Conservation (phyloP, 2,113 vertebrate genomes). For the Ancistrus triradiatus region DNA sequence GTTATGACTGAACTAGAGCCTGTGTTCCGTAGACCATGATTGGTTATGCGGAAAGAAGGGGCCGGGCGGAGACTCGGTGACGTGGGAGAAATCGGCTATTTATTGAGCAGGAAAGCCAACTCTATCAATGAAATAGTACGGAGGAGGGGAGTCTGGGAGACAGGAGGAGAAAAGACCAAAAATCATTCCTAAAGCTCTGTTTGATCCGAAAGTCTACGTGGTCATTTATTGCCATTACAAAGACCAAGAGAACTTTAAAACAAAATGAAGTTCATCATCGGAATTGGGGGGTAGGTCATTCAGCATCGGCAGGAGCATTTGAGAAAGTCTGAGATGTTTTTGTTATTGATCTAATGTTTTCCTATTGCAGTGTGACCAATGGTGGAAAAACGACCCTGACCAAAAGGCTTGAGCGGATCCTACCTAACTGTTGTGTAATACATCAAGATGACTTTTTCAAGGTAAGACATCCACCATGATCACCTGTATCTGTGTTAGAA, state of each 20-base stretch:
- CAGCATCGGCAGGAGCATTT: too few species aligned
- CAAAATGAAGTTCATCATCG: slow-evolving; percentile 73
- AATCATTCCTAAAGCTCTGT: slow-evolving; percentile 49
- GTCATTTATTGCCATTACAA: slow-evolving; percentile 48
- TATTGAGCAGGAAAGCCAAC: slow-evolving; percentile 43
- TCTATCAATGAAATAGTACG: slow-evolving; percentile 77
- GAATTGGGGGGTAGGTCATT: slow-evolving; percentile 71
- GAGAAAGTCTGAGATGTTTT: not conserved
- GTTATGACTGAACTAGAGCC: slow-evolving; percentile 22
- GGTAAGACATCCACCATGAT: slow-evolving; percentile 55
- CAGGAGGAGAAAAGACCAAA: slow-evolving; percentile 26
- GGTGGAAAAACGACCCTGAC: slow-evolving; percentile 79
- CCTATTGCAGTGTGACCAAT: slow-evolving; percentile 71
- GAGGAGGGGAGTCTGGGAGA: slow-evolving; percentile 46
- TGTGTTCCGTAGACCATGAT: slow-evolving; percentile 35
- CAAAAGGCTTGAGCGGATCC: slow-evolving; percentile 62
- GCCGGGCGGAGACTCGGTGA: slow-evolving; percentile 28
- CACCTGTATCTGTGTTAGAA: not conserved
- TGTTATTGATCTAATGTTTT: not conserved
- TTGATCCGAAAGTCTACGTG: not conserved
- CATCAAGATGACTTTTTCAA: slow-evolving; percentile 80
- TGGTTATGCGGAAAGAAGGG: slow-evolving; percentile 42
- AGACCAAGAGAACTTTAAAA: slow-evolving; percentile 53
- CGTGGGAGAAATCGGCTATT: slow-evolving; percentile 56
- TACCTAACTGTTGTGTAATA: slow-evolving; percentile 76